A percentile compares a stretch with the other conserved stretches of the same genome.
Evolutionary conservation across 2,113 vertebrate species (phyloP).

Genomic region (Lophochroa leadbeateri): DNA sequence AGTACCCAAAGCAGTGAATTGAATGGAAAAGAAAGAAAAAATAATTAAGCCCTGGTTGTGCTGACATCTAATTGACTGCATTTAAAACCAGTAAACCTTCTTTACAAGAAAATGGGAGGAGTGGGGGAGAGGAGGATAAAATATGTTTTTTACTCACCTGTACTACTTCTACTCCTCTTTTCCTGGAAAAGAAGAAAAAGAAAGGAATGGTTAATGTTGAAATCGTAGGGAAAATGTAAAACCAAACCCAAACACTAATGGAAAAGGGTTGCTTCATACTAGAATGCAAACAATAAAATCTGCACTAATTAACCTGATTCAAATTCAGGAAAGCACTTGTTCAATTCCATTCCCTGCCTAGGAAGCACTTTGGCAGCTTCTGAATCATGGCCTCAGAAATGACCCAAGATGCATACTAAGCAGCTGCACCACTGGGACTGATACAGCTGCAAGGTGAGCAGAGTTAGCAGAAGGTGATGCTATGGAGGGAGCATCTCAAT

Average conservation of each 20-base stretch:
- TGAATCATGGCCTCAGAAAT: background rate
- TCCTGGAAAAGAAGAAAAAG: slow-evolving; percentile 77
- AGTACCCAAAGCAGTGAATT: background rate
- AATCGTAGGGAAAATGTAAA: background rate
- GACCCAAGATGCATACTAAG: background rate
- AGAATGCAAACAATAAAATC: background rate
- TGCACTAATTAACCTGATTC: background rate
- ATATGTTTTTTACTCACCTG: slow-evolving; percentile 83
- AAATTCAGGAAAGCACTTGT: slow-evolving; percentile 11
- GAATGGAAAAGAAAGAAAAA: background rate
- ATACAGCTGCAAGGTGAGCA: background rate
- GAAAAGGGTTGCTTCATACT: background rate
- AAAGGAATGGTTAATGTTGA: slow-evolving; percentile 23
- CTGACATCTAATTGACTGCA: background rate
- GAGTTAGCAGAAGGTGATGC: background rate
- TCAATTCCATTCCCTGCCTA: background rate
- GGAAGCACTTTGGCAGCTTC: background rate
- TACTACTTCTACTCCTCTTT: slow-evolving; percentile 95
- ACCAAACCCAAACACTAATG: background rate
- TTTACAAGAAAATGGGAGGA: background rate
- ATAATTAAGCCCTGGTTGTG: background rate
- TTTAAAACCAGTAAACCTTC: background rate
- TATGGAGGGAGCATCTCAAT: background rate
- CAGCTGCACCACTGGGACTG: background rate
- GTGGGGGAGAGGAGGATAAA: background rate